Percentiles rank a stretch among this genome's conserved stretches.
Conservation (phyloP, 2,888 invertebrate genomes). For the Eupsilia transversa region DNA sequence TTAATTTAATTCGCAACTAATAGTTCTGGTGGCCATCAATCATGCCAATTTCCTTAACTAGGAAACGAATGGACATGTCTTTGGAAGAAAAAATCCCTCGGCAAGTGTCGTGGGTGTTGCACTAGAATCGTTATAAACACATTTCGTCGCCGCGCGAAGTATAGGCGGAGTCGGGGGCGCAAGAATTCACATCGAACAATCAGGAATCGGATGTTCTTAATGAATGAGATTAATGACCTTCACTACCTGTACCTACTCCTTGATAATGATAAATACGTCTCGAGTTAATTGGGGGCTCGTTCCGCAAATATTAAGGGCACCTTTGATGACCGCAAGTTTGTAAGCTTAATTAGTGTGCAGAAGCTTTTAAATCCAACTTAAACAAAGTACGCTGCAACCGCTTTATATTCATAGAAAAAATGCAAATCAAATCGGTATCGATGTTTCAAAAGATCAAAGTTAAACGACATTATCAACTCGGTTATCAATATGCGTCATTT, state of each 20-base stretch:
- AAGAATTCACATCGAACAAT: slow-evolving; percentile 73
- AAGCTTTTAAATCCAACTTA: slow-evolving; percentile 26
- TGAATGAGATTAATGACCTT: slow-evolving; percentile 74
- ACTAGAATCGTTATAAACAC: slow-evolving; percentile 85
- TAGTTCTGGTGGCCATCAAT: slow-evolving; percentile 77
- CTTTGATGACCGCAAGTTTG: slow-evolving; percentile 54
- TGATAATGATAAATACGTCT: slow-evolving; percentile 47
- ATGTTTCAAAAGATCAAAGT: slow-evolving; percentile 45
- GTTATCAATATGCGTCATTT: slow-evolving; percentile 36
- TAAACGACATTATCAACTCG: slow-evolving; percentile 37
- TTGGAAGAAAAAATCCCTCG: slow-evolving; percentile 65
- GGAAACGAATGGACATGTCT: slow-evolving; percentile 72
- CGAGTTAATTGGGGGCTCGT: slow-evolving; percentile 51
- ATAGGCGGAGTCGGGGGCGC: slow-evolving; percentile 80
- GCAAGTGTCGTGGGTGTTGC: slow-evolving; percentile 81
- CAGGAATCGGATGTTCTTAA: slow-evolving; percentile 78
- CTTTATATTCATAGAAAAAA: slow-evolving; percentile 62
- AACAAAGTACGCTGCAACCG: slow-evolving; percentile 26
- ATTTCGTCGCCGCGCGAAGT: slow-evolving; percentile 84
- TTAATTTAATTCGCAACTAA: slow-evolving; percentile 75
- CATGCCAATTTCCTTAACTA: slow-evolving; percentile 81
- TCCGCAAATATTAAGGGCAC: slow-evolving; percentile 50
- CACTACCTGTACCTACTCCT: slow-evolving; percentile 55
- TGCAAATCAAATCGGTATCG: slow-evolving; percentile 54
- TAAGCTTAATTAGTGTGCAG: slow-evolving; percentile 27